A percentile compares a stretch with the other conserved stretches of the same genome.
phyloP scores from a whole-genome alignment of 2,113 vertebrate genomes.

The Sphaerodactylus townsendi region DNA sequence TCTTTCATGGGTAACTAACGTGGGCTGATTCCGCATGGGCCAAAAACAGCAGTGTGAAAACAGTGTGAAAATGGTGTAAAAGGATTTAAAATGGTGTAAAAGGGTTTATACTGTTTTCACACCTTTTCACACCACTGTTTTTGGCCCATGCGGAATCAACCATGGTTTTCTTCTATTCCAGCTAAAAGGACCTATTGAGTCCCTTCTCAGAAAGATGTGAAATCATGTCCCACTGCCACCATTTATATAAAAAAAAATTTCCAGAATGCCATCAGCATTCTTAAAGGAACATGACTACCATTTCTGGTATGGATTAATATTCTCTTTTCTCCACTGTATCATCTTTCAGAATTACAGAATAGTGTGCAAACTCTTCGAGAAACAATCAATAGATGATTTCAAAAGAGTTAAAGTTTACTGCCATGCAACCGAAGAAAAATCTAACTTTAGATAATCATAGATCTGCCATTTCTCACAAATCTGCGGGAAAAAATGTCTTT shows the following conservation, averaged over 20 bases:
- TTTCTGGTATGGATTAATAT: slow-evolving; percentile 3
- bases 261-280: not conserved
- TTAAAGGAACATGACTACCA: not conserved
- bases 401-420: slow-evolving; percentile 40
- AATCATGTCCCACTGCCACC: not conserved
- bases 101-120: no score
- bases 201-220: not conserved
- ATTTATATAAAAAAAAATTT: not conserved
- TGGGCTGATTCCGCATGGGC: no score
- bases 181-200: not conserved
- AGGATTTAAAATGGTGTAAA: no score
- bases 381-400: slow-evolving; percentile 27
- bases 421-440: not conserved
- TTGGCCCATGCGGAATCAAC: not conserved
- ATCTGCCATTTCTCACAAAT: slow-evolving; percentile 36
- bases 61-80: no score
- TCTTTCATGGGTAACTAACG: not conserved
- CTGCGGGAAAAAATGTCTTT: slow-evolving; percentile 50
- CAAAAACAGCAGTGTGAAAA: no score
- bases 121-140: no score
- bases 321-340: slow-evolving; percentile 13
- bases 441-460: slow-evolving; percentile 38
- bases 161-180: not conserved
- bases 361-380: slow-evolving; percentile 25
- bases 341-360: not conserved